These are phyloP conservation scores for Drosophila tsacasi DNA, from an alignment of 1,140 invertebrate genomes.

Conservation along the genomic window DNA sequence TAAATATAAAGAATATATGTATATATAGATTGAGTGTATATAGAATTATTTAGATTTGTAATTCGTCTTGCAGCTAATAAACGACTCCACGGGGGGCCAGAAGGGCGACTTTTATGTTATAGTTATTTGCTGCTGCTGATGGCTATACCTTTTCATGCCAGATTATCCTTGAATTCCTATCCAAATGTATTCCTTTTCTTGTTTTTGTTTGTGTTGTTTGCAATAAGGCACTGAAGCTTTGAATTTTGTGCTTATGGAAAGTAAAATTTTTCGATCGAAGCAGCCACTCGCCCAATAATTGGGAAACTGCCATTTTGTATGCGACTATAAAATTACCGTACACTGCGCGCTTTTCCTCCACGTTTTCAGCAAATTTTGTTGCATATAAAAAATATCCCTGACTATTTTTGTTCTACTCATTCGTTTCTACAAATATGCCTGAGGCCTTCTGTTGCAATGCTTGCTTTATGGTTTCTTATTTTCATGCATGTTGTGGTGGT, in stretches of 20 bases:
- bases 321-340: slow-evolving; percentile 60
- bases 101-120: slow-evolving; percentile 20
- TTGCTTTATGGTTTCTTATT: slow-evolving; percentile 31
- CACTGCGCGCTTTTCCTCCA: slow-evolving; percentile 40
- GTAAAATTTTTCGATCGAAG: slow-evolving; percentile 37
- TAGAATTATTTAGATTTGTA: slow-evolving; percentile 74
- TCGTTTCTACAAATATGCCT: slow-evolving; percentile 59
- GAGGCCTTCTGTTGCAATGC: slow-evolving; percentile 64
- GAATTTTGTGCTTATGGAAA: slow-evolving; percentile 81
- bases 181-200: slow-evolving; percentile 27
- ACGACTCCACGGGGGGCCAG: slow-evolving; percentile 36
- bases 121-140: slow-evolving; percentile 3
- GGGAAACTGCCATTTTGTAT: slow-evolving; percentile 20
- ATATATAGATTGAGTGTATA: slow-evolving; percentile 74
- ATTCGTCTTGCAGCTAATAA: slow-evolving; percentile 58
- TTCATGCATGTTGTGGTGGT: slow-evolving; percentile 30
- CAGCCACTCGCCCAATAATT: not conserved
- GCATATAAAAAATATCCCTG: slow-evolving; percentile 80
- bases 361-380: slow-evolving; percentile 64
- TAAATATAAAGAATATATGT: slow-evolving; percentile 71
- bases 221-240: slow-evolving; percentile 84
- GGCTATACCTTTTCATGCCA: slow-evolving; percentile 2
- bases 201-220: slow-evolving; percentile 47
- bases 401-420: slow-evolving; percentile 61
- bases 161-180: slow-evolving; percentile 41